Evolutionary conservation across 2,888 invertebrate species (phyloP), one percentile per base, ranked within the genome.

Genomic region (Platycheirus rosarum): DNA sequence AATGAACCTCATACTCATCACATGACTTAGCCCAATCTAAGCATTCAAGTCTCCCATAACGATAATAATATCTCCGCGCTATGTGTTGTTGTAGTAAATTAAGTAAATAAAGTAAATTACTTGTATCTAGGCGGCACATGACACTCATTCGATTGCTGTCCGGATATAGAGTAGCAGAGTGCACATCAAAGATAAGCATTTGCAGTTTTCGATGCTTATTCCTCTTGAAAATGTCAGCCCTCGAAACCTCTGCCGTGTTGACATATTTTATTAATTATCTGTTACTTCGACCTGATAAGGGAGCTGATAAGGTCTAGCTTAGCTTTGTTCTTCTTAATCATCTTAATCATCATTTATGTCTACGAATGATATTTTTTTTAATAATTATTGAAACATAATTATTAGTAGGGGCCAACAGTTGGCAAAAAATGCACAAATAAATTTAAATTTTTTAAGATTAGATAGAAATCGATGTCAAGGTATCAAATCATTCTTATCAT

Each of bases 141-240:
- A 40, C n/a, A 11, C 23, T 11, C 7, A 20, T n/a, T n/a, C n/a
- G 26, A 40, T 14, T 37, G 18, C 16, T n/a, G 44, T 44, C 60
- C 44, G 44, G 60, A 60, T 42, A 44, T 42, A 60, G 60, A 29
- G 40, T 1, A n/a, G n/a, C n/a, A n/a, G 8, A 23, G 14, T 29
- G 14, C 9, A 42, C 5, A 26, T n/a, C 26, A 29, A 11, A 29
- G 57, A 60, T 60, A 60, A 60, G 42, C 8, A 32, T 5, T 23
- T 35, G 35, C 37, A 55, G 20, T 9, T 14, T 23, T 37, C 9
- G 40, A 14, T 57, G 37, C 11, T 40, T 14, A n/a, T 42, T 42
- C 44, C 32, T 51, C n/a, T n/a, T 20, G 26, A 57, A 26, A 14
- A 20, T 18, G 18, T 23, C 29, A 23, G 20, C n/a, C 20, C n/a